Conservation (phyloP, 2,797 vertebrate species). For the Amniataba percoides region DNA sequence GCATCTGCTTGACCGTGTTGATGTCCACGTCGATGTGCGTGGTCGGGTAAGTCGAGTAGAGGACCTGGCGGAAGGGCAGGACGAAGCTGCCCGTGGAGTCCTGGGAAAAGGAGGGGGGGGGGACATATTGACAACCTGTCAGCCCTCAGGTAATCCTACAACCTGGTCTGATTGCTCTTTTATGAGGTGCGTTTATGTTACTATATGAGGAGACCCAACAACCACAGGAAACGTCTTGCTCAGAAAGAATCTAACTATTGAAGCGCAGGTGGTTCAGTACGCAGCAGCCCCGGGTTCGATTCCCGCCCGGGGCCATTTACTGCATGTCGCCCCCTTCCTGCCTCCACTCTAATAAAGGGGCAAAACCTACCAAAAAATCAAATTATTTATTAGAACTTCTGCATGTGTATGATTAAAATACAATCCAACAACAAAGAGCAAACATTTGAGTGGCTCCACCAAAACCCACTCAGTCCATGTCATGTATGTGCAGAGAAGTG, state of each 20-base stretch:
- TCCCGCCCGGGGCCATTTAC: no score
- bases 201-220: conserved; percentile 1
- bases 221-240: not conserved
- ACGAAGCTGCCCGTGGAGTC: conserved; percentile 97
- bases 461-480: not conserved
- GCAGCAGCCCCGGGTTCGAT: no score
- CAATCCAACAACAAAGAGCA: not conserved
- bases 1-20: conserved; percentile 98
- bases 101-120: conserved; percentile 70
- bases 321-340: no score
- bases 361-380: no score
- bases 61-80: conserved; percentile 96
- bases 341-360: no score
- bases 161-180: not conserved
- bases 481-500: not conserved
- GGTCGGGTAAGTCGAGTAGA: conserved; percentile 95
- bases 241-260: not conserved
- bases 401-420: not conserved
- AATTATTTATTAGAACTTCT: conserved; percentile 9
- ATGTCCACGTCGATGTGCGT: conserved; percentile 98
- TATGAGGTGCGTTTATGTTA: not conserved
- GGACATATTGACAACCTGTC: not conserved
- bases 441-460: not conserved
- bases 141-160: not conserved
- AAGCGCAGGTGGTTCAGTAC: no score